These are phyloP conservation scores for Oncopeltus fasciatus DNA, from an alignment of 1,140 invertebrate species.

Conservation along the genomic window DNA sequence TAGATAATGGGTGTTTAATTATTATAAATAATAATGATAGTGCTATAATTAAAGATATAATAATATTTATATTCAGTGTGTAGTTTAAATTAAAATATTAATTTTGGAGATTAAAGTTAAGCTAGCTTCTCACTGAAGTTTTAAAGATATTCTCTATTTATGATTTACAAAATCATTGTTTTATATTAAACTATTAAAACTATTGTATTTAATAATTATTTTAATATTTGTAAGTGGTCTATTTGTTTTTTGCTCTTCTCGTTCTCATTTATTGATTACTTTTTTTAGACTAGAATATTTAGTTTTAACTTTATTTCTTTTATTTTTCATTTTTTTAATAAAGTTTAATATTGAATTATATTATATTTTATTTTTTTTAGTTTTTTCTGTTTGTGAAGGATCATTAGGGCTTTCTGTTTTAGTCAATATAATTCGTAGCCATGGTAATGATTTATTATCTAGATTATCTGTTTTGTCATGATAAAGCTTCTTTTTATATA, in stretches of 20 bases:
- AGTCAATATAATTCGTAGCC: conserved; percentile 37
- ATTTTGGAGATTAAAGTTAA: conserved; percentile 44
- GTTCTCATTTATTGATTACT: conserved; percentile 36
- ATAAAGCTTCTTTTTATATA: conserved; percentile 38
- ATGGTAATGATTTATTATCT: conserved; percentile 41
- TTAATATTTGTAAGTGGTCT: conserved; percentile 31
- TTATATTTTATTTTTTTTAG: conserved; percentile 41
- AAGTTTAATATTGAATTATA: conserved; percentile 33
- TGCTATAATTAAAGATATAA: conserved; percentile 27
- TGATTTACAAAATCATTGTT: conserved; percentile 44
- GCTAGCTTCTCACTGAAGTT: conserved; percentile 36
- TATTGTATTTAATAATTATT: conserved; percentile 28
- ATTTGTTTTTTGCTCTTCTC: conserved; percentile 35
- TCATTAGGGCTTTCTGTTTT: conserved; percentile 40
- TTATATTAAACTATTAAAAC: conserved; percentile 43
- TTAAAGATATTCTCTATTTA: conserved; percentile 36
- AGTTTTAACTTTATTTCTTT: conserved; percentile 36
- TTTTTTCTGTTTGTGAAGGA: conserved; percentile 40
- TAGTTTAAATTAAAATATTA: conserved; percentile 35
- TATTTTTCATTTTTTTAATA: conserved; percentile 35
- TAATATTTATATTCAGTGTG: conserved; percentile 29
- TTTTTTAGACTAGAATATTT: conserved; percentile 39
- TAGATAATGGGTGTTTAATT: conserved; percentile 34
- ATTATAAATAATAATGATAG: too few relatives aligned
- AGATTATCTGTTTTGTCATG: conserved; percentile 36